Percentiles rank a stretch among this genome's conserved stretches.
phyloP scores from a whole-genome alignment of 1,140 invertebrate genomes.

The Amphibalanus amphitrite region DNA sequence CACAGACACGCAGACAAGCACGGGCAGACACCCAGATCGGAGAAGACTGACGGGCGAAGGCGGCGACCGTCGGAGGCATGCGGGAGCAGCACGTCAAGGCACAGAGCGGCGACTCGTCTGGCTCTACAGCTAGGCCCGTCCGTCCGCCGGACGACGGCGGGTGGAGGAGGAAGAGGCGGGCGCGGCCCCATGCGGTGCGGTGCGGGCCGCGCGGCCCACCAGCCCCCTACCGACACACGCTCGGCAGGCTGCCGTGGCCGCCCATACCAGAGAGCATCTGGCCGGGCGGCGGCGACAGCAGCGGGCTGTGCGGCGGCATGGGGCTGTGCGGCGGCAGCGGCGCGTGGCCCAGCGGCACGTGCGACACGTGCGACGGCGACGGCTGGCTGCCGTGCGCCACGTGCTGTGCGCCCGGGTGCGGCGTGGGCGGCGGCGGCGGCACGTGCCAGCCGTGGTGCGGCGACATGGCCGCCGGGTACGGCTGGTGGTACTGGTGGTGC shows the following conservation, averaged over 20 bases:
- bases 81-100: not conserved
- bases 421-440: not conserved
- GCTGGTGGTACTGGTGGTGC: not conserved
- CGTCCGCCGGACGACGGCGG: no score
- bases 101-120: not conserved
- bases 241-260: not conserved
- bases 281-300: not conserved
- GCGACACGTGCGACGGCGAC: not conserved
- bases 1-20: not conserved
- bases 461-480: not conserved
- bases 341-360: not conserved
- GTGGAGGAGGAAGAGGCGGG: no score
- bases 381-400: not conserved
- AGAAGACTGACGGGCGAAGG: not conserved
- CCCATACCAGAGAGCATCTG: not conserved
- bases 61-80: not conserved
- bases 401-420: not conserved
- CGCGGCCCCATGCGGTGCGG: no score
- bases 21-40: not conserved
- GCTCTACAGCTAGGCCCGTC: not conserved
- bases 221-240: not conserved
- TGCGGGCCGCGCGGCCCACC: no score
- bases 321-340: conserved; percentile 2
- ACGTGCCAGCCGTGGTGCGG: not conserved
- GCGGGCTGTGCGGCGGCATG: not conserved